Percentiles rank a stretch among this genome's conserved stretches.
Evolutionary conservation across 2,888 invertebrate genomes (phyloP).

Genomic region (Drosophila rellima): DNA sequence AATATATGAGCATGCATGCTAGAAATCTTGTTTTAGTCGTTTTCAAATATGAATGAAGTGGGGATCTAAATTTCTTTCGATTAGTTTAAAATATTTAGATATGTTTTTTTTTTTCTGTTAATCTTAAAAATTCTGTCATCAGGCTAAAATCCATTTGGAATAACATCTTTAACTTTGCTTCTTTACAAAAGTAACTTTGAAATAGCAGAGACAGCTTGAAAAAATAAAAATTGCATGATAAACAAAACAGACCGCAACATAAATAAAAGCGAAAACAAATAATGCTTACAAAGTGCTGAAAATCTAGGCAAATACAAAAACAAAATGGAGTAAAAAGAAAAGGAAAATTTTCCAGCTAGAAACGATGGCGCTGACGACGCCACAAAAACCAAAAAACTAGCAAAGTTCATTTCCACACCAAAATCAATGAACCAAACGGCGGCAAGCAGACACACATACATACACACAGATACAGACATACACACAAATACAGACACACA

Average conservation of each 20-base stretch:
- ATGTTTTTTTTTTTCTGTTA: not conserved
- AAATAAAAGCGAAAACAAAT: conserved; percentile 80
- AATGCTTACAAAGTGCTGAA: conserved; percentile 78
- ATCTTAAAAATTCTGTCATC: not conserved
- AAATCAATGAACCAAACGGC: conserved; percentile 77
- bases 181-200: conserved; percentile 5
- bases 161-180: conserved; percentile 10
- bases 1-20: conserved; percentile 13
- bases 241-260: conserved; percentile 75
- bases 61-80: not conserved
- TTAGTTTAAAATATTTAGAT: not conserved
- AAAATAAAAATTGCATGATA: conserved; percentile 65
- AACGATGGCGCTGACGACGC: conserved; percentile 33
- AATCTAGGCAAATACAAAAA: conserved; percentile 51
- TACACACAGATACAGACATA: conserved; percentile 6
- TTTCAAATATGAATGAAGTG: conserved; percentile 15
- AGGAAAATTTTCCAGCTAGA: conserved; percentile 26
- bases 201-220: conserved; percentile 3
- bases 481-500: conserved; percentile 2
- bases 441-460: conserved; percentile 48
- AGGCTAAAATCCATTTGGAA: not conserved
- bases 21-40: conserved; percentile 13
- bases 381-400: conserved; percentile 57
- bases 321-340: conserved; percentile 16
- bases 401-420: conserved; percentile 81